These are phyloP conservation scores for Vidua macroura DNA, from an alignment of 2,113 vertebrate genomes.

Conservation along the genomic window DNA sequence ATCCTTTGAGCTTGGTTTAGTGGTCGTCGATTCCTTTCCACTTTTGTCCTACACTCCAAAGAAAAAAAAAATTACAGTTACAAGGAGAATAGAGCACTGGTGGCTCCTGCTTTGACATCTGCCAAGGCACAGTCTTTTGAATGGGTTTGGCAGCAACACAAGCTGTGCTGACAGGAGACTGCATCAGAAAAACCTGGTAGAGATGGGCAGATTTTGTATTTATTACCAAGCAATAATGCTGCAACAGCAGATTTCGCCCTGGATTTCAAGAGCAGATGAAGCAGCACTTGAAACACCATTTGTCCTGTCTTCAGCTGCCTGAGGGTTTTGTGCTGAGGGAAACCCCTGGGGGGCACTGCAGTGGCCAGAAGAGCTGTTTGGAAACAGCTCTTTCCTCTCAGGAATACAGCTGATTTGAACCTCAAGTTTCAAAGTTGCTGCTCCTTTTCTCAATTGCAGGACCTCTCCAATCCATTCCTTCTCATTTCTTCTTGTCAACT, in stretches of 20 bases:
- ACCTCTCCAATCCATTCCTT: not conserved
- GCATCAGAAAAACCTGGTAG: not conserved
- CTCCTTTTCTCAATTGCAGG: not conserved
- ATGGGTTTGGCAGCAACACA: accelerated
- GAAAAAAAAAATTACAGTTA: constrained; percentile 24
- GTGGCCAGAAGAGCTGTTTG: not conserved
- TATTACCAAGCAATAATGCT: not conserved
- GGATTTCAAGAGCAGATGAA: not conserved
- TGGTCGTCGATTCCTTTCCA: constrained; percentile 38
- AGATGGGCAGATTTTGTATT: not conserved
- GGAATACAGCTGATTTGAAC: not conserved
- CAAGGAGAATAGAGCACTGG: not conserved
- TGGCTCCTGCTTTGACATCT: not conserved
- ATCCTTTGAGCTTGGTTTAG: constrained; percentile 46
- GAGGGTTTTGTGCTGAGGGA: not conserved
- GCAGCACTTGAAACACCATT: not conserved
- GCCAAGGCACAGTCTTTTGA: not conserved
- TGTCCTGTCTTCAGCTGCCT: not conserved
- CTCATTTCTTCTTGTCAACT: not conserved
- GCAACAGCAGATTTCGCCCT: not conserved
- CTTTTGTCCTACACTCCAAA: constrained; percentile 70
- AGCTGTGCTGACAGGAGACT: not conserved
- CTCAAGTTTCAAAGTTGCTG: not conserved
- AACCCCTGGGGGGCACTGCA: not conserved
- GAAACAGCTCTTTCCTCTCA: not conserved